Evolutionary conservation across 2,797 vertebrate genomes (phyloP), one percentile per base, ranked within the genome.

Genomic region (Enteromius trimaculatus): DNA sequence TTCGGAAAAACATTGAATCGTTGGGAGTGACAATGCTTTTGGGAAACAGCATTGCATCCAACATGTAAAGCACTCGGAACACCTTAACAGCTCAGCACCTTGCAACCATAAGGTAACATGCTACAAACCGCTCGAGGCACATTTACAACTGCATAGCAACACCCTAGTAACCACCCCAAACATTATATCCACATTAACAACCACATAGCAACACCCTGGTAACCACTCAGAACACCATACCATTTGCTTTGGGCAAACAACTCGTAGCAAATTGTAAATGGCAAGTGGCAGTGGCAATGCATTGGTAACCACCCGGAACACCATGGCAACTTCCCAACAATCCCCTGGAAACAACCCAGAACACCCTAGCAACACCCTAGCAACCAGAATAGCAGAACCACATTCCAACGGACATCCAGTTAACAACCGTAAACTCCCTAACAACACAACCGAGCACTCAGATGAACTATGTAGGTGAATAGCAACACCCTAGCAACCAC

Each of bases 401-500:
- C 58, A 23, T 26, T 62, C 13, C 58, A 62, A 29, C 10, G 29
- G 58, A 62, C 13, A 26, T 62, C 13, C 23, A 14, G 11, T 14
- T 23, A 21, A n/a, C 19, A 1, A 53, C 19, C n/a, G n/a, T 23
- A 62, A 71, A 31, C 14, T 49, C 8, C 42, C 13, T 70, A 26
- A 8, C 42, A 70, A 29, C 42, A 29, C 14, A 16, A 44, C 23
- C 13, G 17, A 26, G 14, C 9, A 29, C 16, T 77, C 17, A 26
- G 49, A 62, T 42, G 17, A 64, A 21, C 58, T 29, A 13, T 0
- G 4, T 29, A 72, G 19, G 26, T 31, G 26, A 11, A 49, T 34
- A 65, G 58, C 26, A 64, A 78, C 77, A 14, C 77, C 39, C 7
- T 78, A 29, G 19, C 19, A 51, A 79, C 44, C 29, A 37, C 60